These are phyloP conservation scores for Bungarus multicinctus DNA, from an alignment of 2,113 vertebrate genomes.

Conservation along the genomic window DNA sequence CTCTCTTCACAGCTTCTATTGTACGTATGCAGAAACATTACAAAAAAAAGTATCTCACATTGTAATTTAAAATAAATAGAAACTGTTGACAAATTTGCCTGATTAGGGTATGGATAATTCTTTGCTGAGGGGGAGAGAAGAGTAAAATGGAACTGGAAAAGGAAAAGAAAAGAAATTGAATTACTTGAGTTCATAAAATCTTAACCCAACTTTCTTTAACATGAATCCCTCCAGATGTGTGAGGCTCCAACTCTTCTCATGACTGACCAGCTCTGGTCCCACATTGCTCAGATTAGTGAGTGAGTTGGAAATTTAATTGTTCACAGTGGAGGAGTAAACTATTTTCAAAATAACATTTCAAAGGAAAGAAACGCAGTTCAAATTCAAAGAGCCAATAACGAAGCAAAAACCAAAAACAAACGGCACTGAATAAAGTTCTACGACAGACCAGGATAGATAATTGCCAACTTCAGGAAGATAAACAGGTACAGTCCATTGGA, in stretches of 20 bases:
- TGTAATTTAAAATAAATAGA: background rate
- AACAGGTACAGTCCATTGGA: too few species aligned
- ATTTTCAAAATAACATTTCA: too few species aligned
- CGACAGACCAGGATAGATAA: too few species aligned
- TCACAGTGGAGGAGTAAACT: too few species aligned
- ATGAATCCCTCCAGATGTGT: background rate
- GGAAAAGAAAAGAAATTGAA: background rate
- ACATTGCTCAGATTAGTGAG: background rate
- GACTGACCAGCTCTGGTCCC: background rate
- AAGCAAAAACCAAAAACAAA: too few species aligned
- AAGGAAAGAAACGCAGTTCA: too few species aligned
- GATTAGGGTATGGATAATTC: background rate
- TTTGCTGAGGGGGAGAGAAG: background rate
- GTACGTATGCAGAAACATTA: background rate
- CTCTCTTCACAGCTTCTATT: background rate
- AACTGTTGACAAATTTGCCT: background rate
- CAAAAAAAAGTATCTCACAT: background rate
- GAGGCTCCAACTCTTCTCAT: background rate
- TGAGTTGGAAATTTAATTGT: background rate
- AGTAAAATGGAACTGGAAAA: background rate
- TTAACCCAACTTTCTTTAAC: background rate
- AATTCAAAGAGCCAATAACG: too few species aligned
- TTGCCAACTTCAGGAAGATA: too few species aligned
- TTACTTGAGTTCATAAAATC: background rate
- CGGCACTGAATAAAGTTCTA: too few species aligned